These are phyloP conservation scores for Temnothorax nylanderi DNA, from an alignment of 1,140 invertebrate genomes.

Conservation along the genomic window DNA sequence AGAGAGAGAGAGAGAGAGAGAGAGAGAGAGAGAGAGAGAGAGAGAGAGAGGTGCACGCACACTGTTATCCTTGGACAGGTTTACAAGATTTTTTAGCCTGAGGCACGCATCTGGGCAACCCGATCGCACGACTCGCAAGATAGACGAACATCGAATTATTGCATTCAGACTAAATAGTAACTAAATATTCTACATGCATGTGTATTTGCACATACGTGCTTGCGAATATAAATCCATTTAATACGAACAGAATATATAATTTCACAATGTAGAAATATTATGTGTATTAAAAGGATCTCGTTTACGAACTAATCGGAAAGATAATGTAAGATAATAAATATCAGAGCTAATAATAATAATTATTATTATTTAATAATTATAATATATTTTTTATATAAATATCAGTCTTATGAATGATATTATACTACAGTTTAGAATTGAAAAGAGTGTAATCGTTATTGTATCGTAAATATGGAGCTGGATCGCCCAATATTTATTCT, in stretches of 20 bases:
- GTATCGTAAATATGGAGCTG: not conserved
- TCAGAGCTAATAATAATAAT: not conserved
- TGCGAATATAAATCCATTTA: not conserved
- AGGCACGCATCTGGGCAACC: slow-evolving; percentile 54
- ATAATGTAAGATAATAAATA: not conserved
- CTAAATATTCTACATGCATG: slow-evolving; percentile 25
- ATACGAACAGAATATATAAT: not conserved
- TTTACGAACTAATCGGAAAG: not conserved
- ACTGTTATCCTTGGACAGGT: slow-evolving; percentile 53
- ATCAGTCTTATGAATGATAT: not conserved
- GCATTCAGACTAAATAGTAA: slow-evolving; percentile 65
- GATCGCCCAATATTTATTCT: not conserved
- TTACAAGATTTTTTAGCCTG: slow-evolving; percentile 44
- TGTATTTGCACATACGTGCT: not conserved
- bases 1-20: slow-evolving; percentile 1
- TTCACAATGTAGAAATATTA: not conserved
- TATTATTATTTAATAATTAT: not conserved
- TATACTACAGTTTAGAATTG: not conserved
- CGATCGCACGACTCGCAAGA: slow-evolving; percentile 57
- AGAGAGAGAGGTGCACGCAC: slow-evolving; percentile 14
- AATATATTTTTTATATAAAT: not conserved
- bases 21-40: not conserved
- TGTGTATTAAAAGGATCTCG: not conserved
- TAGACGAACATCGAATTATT: slow-evolving; percentile 65
- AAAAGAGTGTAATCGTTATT: not conserved